Conservation (phyloP, 2,888 invertebrate species). For the Drosophila pseudotakahashii region DNA sequence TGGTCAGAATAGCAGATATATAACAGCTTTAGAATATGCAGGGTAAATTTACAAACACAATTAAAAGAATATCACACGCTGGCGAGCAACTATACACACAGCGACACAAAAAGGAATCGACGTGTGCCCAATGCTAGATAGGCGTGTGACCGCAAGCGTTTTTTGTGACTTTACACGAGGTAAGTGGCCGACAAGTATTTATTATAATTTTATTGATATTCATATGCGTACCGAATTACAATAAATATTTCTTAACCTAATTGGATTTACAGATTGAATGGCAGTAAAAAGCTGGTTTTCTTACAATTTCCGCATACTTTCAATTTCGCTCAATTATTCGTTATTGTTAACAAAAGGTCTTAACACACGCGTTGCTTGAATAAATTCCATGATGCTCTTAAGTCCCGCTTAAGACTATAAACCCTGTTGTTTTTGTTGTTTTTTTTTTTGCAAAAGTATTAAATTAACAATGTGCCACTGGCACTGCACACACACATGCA, state of each 20-base stretch:
- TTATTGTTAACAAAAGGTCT: conserved; percentile 3
- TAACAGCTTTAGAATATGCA: no score
- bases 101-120: no score
- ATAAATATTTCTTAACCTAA: neutral
- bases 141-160: no score
- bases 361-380: conserved; percentile 9
- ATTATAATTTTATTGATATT: no score
- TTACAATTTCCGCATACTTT: neutral
- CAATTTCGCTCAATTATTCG: neutral
- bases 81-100: no score
- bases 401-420: conserved; percentile 19
- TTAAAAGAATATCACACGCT: no score
- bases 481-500: conserved; percentile 14
- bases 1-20: no score
- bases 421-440: neutral
- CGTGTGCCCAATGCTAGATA: no score
- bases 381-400: conserved; percentile 26
- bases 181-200: no score
- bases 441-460: conserved; percentile 34
- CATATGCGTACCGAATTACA: neutral
- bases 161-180: no score
- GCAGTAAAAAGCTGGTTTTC: neutral
- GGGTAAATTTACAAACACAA: no score
- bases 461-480: conserved; percentile 47
- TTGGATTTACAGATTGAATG: neutral